Conservation (phyloP, 2,797 vertebrate genomes). For the Macropus fuliginosus region DNA sequence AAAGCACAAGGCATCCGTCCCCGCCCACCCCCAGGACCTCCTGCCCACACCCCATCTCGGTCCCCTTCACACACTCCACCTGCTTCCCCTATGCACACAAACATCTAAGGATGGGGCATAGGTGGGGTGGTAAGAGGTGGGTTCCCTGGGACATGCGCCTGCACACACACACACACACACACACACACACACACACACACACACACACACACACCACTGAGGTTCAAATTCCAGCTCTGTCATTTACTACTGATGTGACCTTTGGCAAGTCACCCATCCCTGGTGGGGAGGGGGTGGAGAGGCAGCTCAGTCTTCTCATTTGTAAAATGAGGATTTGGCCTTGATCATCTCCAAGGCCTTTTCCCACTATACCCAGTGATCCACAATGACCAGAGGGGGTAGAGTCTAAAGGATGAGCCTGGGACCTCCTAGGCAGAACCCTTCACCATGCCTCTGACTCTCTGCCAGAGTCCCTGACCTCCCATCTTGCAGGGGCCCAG, state of each 20-base stretch:
- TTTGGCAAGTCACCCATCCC: neutral
- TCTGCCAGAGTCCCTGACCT: neutral
- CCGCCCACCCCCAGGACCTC: slow-evolving; percentile 88
- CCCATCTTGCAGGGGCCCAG: neutral
- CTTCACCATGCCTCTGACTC: neutral
- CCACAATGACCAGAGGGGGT: neutral
- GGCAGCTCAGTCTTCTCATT: neutral
- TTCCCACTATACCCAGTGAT: neutral
- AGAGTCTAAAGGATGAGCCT: neutral
- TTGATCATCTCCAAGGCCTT: neutral
- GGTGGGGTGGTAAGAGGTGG: neutral
- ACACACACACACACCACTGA: neutral
- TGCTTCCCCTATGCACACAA: slow-evolving; percentile 88
- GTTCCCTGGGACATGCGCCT: neutral
- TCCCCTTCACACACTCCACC: slow-evolving; percentile 86
- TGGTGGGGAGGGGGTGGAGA: neutral
- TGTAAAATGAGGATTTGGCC: neutral
- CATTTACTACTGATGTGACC: neutral
- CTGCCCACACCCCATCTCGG: slow-evolving; percentile 86
- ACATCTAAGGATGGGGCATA: slow-evolving; percentile 86
- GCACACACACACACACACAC: neutral
- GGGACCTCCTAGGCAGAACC: neutral
- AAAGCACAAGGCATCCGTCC: slow-evolving; percentile 96
- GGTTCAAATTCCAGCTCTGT: neutral
- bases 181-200: neutral